phyloP scores from a whole-genome alignment of 2,113 vertebrate species.

The Aramus guarauna region DNA sequence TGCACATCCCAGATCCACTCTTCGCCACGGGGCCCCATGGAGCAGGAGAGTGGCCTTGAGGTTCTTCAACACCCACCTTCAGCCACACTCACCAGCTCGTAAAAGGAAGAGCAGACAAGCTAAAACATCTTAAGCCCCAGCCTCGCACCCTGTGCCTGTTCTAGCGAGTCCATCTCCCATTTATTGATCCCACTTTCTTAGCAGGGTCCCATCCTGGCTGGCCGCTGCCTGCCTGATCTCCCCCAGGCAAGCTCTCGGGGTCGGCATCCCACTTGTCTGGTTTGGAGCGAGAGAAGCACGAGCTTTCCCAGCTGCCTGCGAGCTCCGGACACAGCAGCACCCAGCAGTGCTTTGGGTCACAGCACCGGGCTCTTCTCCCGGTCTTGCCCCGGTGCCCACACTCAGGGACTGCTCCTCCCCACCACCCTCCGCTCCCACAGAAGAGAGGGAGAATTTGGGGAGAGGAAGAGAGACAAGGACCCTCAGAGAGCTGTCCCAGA shows the following conservation, averaged over 20 bases:
- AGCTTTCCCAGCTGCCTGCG: too few species aligned
- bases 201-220: not conserved
- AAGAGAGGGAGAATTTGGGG: not conserved
- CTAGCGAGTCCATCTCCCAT: not conserved
- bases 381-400: not conserved
- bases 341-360: too few species aligned
- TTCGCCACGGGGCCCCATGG: not conserved
- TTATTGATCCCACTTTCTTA: not conserved
- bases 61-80: not conserved
- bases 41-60: not conserved
- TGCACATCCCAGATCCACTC: not conserved
- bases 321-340: too few species aligned
- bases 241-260: not conserved
- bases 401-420: not conserved
- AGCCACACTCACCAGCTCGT: accelerated
- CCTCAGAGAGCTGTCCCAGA: not conserved
- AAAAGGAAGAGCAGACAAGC: not conserved
- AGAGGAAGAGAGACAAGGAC: not conserved
- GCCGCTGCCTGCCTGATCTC: not conserved
- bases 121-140: not conserved
- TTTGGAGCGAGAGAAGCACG: not conserved
- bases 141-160: not conserved
- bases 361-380: not conserved
- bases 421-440: not conserved
- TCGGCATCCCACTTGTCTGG: not conserved